Conservation (phyloP, 2,888 invertebrate genomes). For the Hypomecis atomaria region DNA sequence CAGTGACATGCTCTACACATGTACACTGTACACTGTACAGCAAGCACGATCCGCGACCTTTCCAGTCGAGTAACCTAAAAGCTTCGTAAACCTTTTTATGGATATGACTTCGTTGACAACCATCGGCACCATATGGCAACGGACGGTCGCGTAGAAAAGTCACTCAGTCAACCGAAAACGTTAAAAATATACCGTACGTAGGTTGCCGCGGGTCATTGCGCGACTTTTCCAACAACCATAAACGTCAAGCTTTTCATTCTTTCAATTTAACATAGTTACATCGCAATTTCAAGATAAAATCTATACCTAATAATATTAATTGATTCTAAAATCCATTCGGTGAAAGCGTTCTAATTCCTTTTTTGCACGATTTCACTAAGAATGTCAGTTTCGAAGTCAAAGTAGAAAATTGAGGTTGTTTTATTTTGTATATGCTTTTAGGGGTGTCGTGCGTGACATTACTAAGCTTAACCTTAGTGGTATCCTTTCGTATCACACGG, state of each 20-base stretch:
- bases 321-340: constrained; percentile 19
- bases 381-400: constrained; percentile 27
- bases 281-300: constrained; percentile 16
- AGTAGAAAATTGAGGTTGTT: constrained; percentile 20
- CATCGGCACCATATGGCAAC: constrained; percentile 73
- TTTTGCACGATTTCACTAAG: constrained; percentile 35
- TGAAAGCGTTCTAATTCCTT: constrained; percentile 38
- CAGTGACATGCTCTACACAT: background rate
- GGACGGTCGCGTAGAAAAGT: constrained; percentile 64
- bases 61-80: constrained; percentile 66
- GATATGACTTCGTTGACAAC: constrained; percentile 69
- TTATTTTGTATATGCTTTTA: constrained; percentile 34
- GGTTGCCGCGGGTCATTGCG: constrained; percentile 8
- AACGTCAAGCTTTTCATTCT: constrained; percentile 1
- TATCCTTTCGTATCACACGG: constrained; percentile 74
- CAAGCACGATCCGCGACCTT: constrained; percentile 49
- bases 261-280: constrained; percentile 16
- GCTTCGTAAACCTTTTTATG: constrained; percentile 74
- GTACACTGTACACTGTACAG: background rate
- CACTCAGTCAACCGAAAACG: constrained; percentile 37
- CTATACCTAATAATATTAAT: constrained; percentile 16
- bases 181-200: constrained; percentile 28
- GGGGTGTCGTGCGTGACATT: constrained; percentile 61
- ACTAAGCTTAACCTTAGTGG: constrained; percentile 72
- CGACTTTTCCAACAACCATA: constrained; percentile 1